Evolutionary conservation across 2,113 vertebrate species (phyloP), one percentile per base, ranked within the genome.

Genomic region (Corythoichthys intestinalis): DNA sequence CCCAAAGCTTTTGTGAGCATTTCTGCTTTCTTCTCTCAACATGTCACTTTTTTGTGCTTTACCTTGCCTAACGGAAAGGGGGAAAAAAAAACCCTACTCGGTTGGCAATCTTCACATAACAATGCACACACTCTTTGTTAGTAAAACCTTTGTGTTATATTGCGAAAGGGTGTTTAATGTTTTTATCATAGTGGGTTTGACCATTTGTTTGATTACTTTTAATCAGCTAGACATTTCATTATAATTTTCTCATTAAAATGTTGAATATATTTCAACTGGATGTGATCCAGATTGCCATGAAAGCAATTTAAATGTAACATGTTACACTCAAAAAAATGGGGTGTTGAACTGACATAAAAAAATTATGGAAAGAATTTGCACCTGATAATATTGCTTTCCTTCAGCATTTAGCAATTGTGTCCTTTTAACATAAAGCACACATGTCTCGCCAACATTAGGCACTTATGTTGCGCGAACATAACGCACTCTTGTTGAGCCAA

Each of bases 1-100:
- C 74, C 38, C 34, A 69, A 75, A 77, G 86, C 83, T 79, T 85
- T 82, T 65, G 78, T 82, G 84, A 82, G 83, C 74, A 13, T 69
- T 69, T 76, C 74, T 77, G 73, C 70, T 84, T 85, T 87, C 75
- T 74, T 83, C 73, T 80, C 59, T 17, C 47, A 10, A 9, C 66
- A 73, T 65, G 77, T 34, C 72, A 80, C 71, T 83, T 82, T 73
- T 76, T 65, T 66, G 53, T 28, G 7, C 74, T 80, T 67, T 38
- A 64, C 59, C 67, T 74, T 86, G 61, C 74, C 58, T 20, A 76
- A 72, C 49, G 20, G 1, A 28, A 28, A 28, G 20, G 20, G 20
- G 78, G 59, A 66, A 39, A 47, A 63, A 44, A 63, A 63, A 14
- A 47, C 34, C 3, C 5, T 20, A 12, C 17, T 61, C 44, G 38